Base-by-base conservation (phyloP, 2,113 vertebrate species). In the Centropristis striata region DNA sequence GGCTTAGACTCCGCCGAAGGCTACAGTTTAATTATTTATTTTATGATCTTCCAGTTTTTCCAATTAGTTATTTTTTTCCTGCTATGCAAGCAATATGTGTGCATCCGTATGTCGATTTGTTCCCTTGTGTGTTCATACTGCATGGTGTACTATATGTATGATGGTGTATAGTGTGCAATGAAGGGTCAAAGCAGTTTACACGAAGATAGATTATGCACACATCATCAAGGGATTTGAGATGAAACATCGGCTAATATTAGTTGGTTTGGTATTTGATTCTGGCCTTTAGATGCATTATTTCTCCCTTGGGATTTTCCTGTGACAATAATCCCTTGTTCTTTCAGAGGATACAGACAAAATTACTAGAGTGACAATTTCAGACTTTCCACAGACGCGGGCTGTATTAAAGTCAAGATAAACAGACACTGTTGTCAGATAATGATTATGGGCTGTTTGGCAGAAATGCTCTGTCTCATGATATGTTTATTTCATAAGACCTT, bases 171-270 rank as follows among this genome's bases (percentile, higher is more conserved):
- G 27, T n/a, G 36, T 42, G 28, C 27, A 37, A 73, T 79, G 41
- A 16, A 4, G 12, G 36, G 27, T 46, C 54, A 21, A 71, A 71
- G 71, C 66, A 69, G 7, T 78, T 60, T 67, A 63, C 11, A 60
- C 23, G 51, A 72, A 44, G 54, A 59, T 21, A 53, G 54, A 68
- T 39, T 15, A 50, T 44, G 27, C 10, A 18, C 47, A 27, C 32
- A 84, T 61, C 39, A 71, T 25, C 9, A 14, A 64, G 73, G 71
- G 60, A 84, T 81, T 75, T 84, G 27, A 70, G 27, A 71, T 80
- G 66, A 88, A 69, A 78, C 71, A 78, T n/a, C 67, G 69, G 60
- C 67, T 78, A 47, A 75, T 80, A 88, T 82, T 76, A 81, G 78
- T 65, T 71, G 32, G 66, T 71, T 66, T 69, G 60, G 39, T 80